These are phyloP conservation scores for Heliconius charithonia DNA, from an alignment of 2,888 invertebrate species.

Conservation along the genomic window DNA sequence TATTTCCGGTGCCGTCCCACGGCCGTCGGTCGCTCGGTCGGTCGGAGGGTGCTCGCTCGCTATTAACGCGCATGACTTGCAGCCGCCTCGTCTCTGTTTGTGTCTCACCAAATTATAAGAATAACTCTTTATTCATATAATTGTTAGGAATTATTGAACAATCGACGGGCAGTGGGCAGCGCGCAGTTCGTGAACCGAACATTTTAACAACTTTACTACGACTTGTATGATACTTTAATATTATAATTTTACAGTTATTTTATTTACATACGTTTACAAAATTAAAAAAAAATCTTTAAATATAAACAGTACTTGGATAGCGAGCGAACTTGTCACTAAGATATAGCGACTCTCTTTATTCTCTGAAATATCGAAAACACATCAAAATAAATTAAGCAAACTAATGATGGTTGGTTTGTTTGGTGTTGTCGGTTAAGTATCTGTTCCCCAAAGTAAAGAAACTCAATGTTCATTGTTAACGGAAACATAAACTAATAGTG, in stretches of 20 bases:
- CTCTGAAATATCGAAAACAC: neutral
- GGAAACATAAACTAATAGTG: constrained; percentile 20
- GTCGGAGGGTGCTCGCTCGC: constrained; percentile 21
- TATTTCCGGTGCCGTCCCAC: neutral
- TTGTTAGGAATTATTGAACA: constrained; percentile 21
- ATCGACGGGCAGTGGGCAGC: neutral
- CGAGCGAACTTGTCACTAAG: too few relatives aligned
- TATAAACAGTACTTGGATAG: too few relatives aligned
- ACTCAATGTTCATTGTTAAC: neutral
- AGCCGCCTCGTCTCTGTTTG: constrained; percentile 45
- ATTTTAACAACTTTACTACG: neutral
- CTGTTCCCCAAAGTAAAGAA: neutral
- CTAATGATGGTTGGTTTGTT: too few relatives aligned
- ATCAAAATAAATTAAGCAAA: neutral
- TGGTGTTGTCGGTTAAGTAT: neutral
- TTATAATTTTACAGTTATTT: too few relatives aligned
- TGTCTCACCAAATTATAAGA: constrained; percentile 30
- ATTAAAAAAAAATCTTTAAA: too few relatives aligned
- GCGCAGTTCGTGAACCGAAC: neutral
- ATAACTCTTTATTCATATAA: constrained; percentile 26
- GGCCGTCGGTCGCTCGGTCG: too few relatives aligned
- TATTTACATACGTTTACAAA: too few relatives aligned
- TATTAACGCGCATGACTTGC: constrained; percentile 56
- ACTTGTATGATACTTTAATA: too few relatives aligned
- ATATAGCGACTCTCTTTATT: neutral